Evolutionary conservation across 2,888 invertebrate species (phyloP), one percentile per base, ranked within the genome.

Genomic region (Amphipyra tragopoginis): DNA sequence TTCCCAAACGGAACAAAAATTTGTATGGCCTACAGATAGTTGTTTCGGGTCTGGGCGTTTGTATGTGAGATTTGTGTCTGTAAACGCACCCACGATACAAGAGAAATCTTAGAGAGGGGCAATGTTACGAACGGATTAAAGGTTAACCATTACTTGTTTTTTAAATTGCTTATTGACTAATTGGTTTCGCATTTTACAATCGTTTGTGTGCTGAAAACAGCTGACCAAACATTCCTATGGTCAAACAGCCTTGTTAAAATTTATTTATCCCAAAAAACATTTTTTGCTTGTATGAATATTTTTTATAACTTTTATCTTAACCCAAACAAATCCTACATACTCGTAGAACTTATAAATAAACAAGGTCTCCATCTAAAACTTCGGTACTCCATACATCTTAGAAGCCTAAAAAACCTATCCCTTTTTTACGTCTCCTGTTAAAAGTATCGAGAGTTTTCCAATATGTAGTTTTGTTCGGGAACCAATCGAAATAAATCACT

Each of bases 401-500:
- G 76, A 50, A 14, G 34, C 39, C 73, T 55, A 52, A 72, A 72
- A 75, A 72, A 65, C 45, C 60, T 57, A 55, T 57, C 51, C 65
- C 49, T 58, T 72, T n/a, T 65, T 72, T 72, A 72, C 61, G 71
- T 70, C 54, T 51, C 43, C 56, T 56, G 52, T 59, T 75, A 73
- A 73, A 59, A 66, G 65, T 67, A 69, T 62, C 39, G 57, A 62
- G 67, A 66, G 53, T 72, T 77, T 80, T 78, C 81, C 78, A 79
- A 78, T 80, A 80, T 80, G 79, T 80, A 79, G 79, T 80, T 79
- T 72, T 68, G 72, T 65, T 50, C 47, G 52, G 3, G 43, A 75
- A 63, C 72, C 76, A 80, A 80, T 79, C 79, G 67, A 79, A 80
- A 79, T 80, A 79, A 79, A 79, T 79, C 81, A 80, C 69, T 80